A percentile compares a stretch with the other conserved stretches of the same genome.
Conservation (phyloP, 2,113 vertebrate genomes). For the Oplegnathus fasciatus region DNA sequence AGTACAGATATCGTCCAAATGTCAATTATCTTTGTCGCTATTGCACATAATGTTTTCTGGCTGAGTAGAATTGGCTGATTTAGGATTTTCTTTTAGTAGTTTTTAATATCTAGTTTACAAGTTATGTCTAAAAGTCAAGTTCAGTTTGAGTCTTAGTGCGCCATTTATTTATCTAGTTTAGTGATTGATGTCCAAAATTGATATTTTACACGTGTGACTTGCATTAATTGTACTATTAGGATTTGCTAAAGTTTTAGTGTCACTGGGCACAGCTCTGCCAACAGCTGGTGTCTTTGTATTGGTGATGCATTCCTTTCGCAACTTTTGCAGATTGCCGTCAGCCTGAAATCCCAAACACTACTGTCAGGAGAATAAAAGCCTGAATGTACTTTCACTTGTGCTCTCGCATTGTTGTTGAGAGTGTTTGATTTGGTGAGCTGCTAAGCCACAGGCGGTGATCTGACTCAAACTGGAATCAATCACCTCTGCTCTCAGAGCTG, state of each 20-base stretch:
- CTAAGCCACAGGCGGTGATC: constrained; percentile 5
- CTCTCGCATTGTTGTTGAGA: not conserved
- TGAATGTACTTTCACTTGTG: not conserved
- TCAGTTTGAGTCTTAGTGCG: not conserved
- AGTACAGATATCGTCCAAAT: constrained; percentile 33
- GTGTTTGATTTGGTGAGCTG: constrained; percentile 17
- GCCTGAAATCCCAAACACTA: constrained; percentile 2
- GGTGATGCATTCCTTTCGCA: constrained; percentile 10
- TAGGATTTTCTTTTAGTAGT: not conserved
- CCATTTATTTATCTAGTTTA: not conserved
- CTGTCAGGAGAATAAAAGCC: constrained; percentile 2
- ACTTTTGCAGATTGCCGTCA: not conserved
- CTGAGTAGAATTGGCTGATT: not conserved
- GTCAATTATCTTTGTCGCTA: constrained; percentile 7
- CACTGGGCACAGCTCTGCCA: not conserved
- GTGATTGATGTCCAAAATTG: not conserved
- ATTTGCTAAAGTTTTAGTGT: not conserved
- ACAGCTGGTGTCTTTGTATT: constrained; percentile 19
- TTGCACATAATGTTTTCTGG: constrained; percentile 27
- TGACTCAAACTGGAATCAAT: constrained; percentile 39
- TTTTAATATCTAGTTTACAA: not conserved
- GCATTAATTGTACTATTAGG: not conserved
- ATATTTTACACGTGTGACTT: not conserved
- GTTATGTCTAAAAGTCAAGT: not conserved
- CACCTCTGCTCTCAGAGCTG: not conserved